Evolutionary conservation across 2,797 vertebrate genomes (phyloP).

Genomic region (Danio tinwini): DNA sequence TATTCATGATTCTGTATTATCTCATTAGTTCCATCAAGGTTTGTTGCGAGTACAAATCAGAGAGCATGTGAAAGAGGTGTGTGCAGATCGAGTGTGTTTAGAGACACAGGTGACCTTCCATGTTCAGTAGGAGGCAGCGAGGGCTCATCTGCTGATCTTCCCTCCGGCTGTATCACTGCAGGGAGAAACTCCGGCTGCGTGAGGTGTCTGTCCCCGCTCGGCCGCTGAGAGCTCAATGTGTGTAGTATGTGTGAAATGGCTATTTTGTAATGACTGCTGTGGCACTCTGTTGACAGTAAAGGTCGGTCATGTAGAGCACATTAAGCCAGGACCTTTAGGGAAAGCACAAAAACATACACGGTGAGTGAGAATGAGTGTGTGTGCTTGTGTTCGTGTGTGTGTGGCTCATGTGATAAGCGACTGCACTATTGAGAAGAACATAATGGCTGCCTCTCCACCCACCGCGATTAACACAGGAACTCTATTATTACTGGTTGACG

Average conservation of each 20-base stretch:
- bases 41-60: background rate
- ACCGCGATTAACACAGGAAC: constrained; percentile 66
- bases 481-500: constrained; percentile 73
- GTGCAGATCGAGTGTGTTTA: background rate
- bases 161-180: constrained; percentile 3
- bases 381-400: constrained; percentile 15
- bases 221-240: constrained; percentile 25
- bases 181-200: constrained; percentile 18
- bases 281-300: constrained; percentile 55
- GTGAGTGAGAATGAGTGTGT: background rate
- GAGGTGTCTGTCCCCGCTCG: constrained; percentile 29
- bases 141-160: constrained; percentile 34
- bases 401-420: constrained; percentile 15
- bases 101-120: constrained; percentile 27
- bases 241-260: constrained; percentile 27
- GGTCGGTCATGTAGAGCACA: constrained; percentile 55
- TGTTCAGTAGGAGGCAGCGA: constrained; percentile 6
- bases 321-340: constrained; percentile 50
- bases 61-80: background rate
- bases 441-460: constrained; percentile 63
- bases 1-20: no score
- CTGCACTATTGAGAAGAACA: constrained; percentile 61
- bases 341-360: constrained; percentile 43
- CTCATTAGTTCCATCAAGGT: no score
- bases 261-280: constrained; percentile 39